Percentiles rank a stretch among this genome's conserved stretches.
Evolutionary conservation across 2,888 invertebrate genomes (phyloP).

Genomic region (Platerodrilus igneus): DNA sequence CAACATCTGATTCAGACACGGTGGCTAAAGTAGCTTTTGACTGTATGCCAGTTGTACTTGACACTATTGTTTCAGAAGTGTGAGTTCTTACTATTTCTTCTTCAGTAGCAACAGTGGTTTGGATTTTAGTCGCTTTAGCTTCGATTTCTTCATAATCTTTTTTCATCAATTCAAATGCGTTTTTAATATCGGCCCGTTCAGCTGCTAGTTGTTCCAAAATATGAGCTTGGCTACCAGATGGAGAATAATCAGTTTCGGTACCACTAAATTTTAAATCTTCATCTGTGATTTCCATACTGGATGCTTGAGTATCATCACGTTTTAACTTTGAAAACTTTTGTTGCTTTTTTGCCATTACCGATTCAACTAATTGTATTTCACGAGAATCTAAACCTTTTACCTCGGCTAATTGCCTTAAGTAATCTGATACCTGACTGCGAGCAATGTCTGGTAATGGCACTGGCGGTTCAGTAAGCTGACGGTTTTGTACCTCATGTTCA

Average conservation of each 20-base stretch:
- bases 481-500: slow-evolving; percentile 51
- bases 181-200: slow-evolving; percentile 47
- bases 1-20: slow-evolving; percentile 20
- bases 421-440: slow-evolving; percentile 45
- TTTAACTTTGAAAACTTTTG: slow-evolving; percentile 45
- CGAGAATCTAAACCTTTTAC: slow-evolving; percentile 48
- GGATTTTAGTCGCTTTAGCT: slow-evolving; percentile 18
- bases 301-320: slow-evolving; percentile 50
- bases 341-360: slow-evolving; percentile 50
- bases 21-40: slow-evolving; percentile 30
- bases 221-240: slow-evolving; percentile 49
- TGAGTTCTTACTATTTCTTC: slow-evolving; percentile 20
- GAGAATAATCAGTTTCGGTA: slow-evolving; percentile 61
- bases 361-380: slow-evolving; percentile 50
- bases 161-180: slow-evolving; percentile 32
- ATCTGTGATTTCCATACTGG: slow-evolving; percentile 56
- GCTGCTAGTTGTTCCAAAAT: slow-evolving; percentile 47
- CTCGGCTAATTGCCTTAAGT: slow-evolving; percentile 47
- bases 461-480: slow-evolving; percentile 32
- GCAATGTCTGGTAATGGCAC: slow-evolving; percentile 36
- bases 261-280: slow-evolving; percentile 70
- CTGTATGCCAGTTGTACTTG: slow-evolving; percentile 35
- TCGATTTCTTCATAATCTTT: slow-evolving; percentile 32
- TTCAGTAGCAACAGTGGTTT: slow-evolving; percentile 27
- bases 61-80: slow-evolving; percentile 18